phyloP scores from a whole-genome alignment of 1,140 invertebrate species.

The Pseudomyrmex sp. region DNA sequence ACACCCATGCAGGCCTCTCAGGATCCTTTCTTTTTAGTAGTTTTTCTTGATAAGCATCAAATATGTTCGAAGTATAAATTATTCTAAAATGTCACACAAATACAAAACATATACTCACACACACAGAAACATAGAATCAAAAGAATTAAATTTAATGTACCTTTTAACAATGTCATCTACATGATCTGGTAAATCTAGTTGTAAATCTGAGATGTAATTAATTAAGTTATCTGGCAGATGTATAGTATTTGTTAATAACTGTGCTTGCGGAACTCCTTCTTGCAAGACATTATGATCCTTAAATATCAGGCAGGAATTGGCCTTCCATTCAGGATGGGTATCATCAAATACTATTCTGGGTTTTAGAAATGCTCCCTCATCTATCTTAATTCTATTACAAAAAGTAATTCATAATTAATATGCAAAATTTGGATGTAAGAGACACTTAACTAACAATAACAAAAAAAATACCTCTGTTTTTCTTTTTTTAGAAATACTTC shows the following conservation, averaged over 20 bases:
- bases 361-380: slow-evolving; percentile 10
- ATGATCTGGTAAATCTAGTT: slow-evolving; percentile 82
- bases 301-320: slow-evolving; percentile 86
- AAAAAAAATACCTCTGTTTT: slow-evolving; percentile 36
- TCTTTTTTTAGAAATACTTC: slow-evolving; percentile 84
- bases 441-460: no score
- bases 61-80: slow-evolving; percentile 90
- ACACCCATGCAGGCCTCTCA: slow-evolving; percentile 89
- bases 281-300: slow-evolving; percentile 88
- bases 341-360: slow-evolving; percentile 82
- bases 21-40: slow-evolving; percentile 90
- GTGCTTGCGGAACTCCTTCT: slow-evolving; percentile 90
- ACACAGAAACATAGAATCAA: neutral
- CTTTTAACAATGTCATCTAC: slow-evolving; percentile 80
- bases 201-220: slow-evolving; percentile 83
- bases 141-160: slow-evolving; percentile 70
- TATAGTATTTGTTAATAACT: slow-evolving; percentile 91
- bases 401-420: slow-evolving; percentile 36
- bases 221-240: slow-evolving; percentile 88
- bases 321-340: slow-evolving; percentile 88
- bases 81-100: slow-evolving; percentile 80
- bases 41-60: slow-evolving; percentile 92
- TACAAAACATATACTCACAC: neutral
- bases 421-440: slow-evolving; percentile 23
- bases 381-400: slow-evolving; percentile 48